Percentiles rank a stretch among this genome's conserved stretches.
These are phyloP conservation scores for Odontothrips loti DNA, from an alignment of 2,888 invertebrate genomes.

Conservation along the genomic window DNA sequence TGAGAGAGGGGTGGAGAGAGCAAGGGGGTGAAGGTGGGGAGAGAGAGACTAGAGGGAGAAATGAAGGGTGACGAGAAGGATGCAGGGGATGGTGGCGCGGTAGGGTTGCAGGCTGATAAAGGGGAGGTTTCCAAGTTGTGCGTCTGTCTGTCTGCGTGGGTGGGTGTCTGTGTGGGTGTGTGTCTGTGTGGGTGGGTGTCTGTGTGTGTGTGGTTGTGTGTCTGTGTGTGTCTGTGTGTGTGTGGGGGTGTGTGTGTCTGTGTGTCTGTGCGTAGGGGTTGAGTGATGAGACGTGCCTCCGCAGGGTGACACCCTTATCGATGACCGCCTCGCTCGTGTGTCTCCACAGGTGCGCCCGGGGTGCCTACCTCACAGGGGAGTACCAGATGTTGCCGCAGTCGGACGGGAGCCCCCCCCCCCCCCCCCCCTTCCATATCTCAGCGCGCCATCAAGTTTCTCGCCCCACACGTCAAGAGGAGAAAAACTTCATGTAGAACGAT, in stretches of 20 bases:
- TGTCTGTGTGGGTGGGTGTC: background rate
- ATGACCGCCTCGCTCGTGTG: background rate
- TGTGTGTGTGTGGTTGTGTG: background rate
- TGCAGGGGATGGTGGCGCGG: too few species aligned
- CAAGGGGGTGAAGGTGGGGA: too few species aligned
- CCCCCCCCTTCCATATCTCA: background rate
- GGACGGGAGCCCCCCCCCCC: background rate
- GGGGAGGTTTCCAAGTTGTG: background rate
- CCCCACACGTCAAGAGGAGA: too few species aligned
- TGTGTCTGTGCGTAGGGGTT: background rate
- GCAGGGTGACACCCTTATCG: background rate
- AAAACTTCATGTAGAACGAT: too few species aligned
- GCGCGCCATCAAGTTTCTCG: too few species aligned
- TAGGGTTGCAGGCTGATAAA: too few species aligned
- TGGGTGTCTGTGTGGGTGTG: background rate
- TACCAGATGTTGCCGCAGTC: background rate
- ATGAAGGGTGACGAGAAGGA: too few species aligned
- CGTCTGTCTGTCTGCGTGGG: background rate
- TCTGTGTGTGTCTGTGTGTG: background rate
- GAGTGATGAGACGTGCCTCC: slow-evolving; percentile 10
- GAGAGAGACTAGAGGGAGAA: too few species aligned
- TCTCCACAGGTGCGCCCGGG: background rate
- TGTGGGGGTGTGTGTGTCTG: background rate
- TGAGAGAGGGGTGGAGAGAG: background rate
- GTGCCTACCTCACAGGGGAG: background rate